These are phyloP conservation scores for Aphidius gifuensis DNA, from an alignment of 1,140 invertebrate species.

Conservation along the genomic window DNA sequence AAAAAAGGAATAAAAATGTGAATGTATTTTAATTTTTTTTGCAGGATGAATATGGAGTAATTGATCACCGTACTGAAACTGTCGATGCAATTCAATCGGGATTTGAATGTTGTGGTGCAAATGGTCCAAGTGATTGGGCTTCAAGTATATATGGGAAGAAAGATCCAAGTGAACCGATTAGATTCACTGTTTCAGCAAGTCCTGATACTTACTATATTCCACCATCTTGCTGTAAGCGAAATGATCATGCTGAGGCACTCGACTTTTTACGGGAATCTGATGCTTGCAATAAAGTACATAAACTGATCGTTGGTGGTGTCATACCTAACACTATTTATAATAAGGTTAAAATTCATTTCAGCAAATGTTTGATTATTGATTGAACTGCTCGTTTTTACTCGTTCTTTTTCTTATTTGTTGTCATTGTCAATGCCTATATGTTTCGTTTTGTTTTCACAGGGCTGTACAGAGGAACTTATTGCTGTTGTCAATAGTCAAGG, in stretches of 20 bases:
- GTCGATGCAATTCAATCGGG: constrained; percentile 69
- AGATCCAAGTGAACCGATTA: constrained; percentile 31
- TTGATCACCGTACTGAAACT: constrained; percentile 60
- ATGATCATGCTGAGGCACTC: not conserved
- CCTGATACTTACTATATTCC: constrained; percentile 57
- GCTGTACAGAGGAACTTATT: constrained; percentile 70
- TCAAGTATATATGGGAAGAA: constrained; percentile 60
- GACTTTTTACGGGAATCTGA: constrained; percentile 30
- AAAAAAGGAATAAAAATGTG: not conserved
- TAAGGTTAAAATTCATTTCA: constrained; percentile 48
- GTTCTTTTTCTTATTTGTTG: constrained; percentile 1
- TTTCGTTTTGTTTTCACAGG: constrained; percentile 54
- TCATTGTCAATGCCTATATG: constrained; percentile 16
- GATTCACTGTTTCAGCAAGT: constrained; percentile 38
- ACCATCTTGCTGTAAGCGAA: constrained; percentile 60
- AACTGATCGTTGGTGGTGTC: constrained; percentile 53
- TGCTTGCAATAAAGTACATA: constrained; percentile 52
- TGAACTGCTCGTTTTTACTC: not conserved
- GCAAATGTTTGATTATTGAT: not conserved
- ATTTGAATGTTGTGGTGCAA: constrained; percentile 71
- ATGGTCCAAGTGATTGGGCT: constrained; percentile 69
- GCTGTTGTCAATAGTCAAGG: constrained; percentile 61
- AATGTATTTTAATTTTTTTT: constrained; percentile 19
- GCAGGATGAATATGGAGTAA: constrained; percentile 66
- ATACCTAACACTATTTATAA: constrained; percentile 56